A percentile compares a stretch with the other conserved stretches of the same genome.
Evolutionary conservation across 2,888 invertebrate species (phyloP).

Genomic region (Crocallis elinguaria): DNA sequence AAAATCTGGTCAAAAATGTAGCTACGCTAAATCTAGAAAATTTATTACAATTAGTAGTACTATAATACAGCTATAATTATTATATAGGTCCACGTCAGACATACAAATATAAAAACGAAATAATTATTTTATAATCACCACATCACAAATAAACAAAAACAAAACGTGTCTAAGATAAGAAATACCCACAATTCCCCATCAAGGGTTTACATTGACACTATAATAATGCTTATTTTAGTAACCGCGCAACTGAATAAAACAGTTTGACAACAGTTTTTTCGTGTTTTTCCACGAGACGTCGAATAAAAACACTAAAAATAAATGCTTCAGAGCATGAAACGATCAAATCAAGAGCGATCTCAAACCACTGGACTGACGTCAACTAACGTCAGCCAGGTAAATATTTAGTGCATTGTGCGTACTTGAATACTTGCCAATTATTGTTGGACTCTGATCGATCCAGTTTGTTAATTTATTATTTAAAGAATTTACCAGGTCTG

Average conservation of each 20-base stretch:
- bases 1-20: too few relatives aligned
- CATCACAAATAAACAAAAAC: too few relatives aligned
- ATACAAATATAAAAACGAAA: too few relatives aligned
- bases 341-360: conserved; percentile 30
- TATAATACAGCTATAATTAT: too few relatives aligned
- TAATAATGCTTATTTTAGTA: neutral
- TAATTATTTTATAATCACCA: too few relatives aligned
- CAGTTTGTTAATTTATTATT: conserved; percentile 67
- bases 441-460: conserved; percentile 76
- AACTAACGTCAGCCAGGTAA: conserved; percentile 72
- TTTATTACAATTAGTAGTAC: too few relatives aligned
- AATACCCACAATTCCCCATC: too few relatives aligned
- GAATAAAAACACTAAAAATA: conserved; percentile 22
- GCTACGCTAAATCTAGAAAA: too few relatives aligned
- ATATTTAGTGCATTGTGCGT: conserved; percentile 74
- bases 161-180: too few relatives aligned
- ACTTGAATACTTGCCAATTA: conserved; percentile 78
- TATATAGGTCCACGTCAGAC: too few relatives aligned
- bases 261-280: conserved; percentile 16
- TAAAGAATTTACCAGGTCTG: conserved; percentile 60
- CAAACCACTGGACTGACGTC: conserved; percentile 47
- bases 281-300: conserved; percentile 13
- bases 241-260: conserved; percentile 11
- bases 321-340: conserved; percentile 28
- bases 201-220: too few relatives aligned